Base-by-base conservation (phyloP, 2,113 vertebrate species). In the Plotosus lineatus region DNA sequence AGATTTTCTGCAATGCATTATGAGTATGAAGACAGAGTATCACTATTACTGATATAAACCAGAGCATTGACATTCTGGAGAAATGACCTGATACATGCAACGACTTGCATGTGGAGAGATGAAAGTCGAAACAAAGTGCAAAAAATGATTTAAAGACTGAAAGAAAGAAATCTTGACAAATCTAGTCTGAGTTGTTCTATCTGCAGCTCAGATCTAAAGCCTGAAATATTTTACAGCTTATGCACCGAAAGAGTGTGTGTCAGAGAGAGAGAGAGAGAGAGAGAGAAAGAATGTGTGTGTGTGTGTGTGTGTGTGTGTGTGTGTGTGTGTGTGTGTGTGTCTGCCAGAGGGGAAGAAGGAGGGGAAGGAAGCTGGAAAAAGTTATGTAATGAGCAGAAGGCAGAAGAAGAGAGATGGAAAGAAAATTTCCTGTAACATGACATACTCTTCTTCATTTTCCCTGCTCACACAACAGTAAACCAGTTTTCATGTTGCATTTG, bases 171-270 rank as follows among this genome's bases (percentile, higher is more conserved):
- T 83, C 79, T 82, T 85, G 88, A 82, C 87, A 85, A 87, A 86
- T 88, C 85, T 89, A 90, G 89, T 87, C 88, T 83, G 85, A 78
- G 81, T 31, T 85, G 90, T 86, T 90, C 86, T 90, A n/a, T 86
- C 88, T 91, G 88, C 86, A 89, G 78, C 44, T 1, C 69, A 85
- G 89, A 84, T 86, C 85, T 78, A 86, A 81, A 44, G 74, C 74
- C 68, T 81, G 78, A 73, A 90, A 90, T 91, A 91, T 92, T 90
- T 92, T 87, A 93, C 91, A 91, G 90, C 87, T 91, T 89, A 91
- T 79, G 81, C 84, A 85, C 77, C 78, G 84, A 77, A 28, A 31
- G 33, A 36, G 31, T 36, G 31, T 9, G 60, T 14, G 14, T 36
- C n/a, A n/a, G n/a, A n/a, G n/a, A n/a, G n/a, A n/a, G n/a, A n/a